Conservation (phyloP, 2,888 invertebrate genomes). For the Barypeithes pellucidus region DNA sequence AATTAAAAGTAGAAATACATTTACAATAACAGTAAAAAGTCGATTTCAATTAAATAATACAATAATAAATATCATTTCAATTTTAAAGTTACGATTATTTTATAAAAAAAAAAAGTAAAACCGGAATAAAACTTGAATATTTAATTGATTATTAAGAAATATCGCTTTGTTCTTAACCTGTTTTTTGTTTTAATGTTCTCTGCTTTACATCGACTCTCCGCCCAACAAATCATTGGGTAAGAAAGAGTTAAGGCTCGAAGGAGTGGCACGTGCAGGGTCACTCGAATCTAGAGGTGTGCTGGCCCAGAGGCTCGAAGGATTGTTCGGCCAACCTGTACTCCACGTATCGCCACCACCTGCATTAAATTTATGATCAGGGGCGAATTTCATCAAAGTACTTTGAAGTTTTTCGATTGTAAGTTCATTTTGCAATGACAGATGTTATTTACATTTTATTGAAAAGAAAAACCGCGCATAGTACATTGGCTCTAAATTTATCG, state of each 20-base stretch:
- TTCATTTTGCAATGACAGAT: too few species aligned
- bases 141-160: constrained; percentile 49
- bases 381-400: neutral
- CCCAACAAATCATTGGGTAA: constrained; percentile 91
- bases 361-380: constrained; percentile 7
- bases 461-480: too few species aligned
- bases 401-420: too few species aligned
- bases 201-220: constrained; percentile 86
- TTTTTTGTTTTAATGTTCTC: constrained; percentile 44
- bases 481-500: too few species aligned
- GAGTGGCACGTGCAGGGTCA: constrained; percentile 87
- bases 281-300: constrained; percentile 75
- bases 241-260: constrained; percentile 89
- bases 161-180: constrained; percentile 47
- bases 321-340: constrained; percentile 71
- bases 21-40: constrained; percentile 60
- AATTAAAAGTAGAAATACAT: constrained; percentile 63
- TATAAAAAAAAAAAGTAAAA: constrained; percentile 58
- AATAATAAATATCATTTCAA: constrained; percentile 57
- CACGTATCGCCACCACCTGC: constrained; percentile 74
- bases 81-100: constrained; percentile 48
- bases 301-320: constrained; percentile 77
- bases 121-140: constrained; percentile 60
- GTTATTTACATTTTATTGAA: too few species aligned
- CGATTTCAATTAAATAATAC: constrained; percentile 53